Base-by-base conservation (phyloP, 2,888 invertebrate genomes). In the Clepsis dumicolana region DNA sequence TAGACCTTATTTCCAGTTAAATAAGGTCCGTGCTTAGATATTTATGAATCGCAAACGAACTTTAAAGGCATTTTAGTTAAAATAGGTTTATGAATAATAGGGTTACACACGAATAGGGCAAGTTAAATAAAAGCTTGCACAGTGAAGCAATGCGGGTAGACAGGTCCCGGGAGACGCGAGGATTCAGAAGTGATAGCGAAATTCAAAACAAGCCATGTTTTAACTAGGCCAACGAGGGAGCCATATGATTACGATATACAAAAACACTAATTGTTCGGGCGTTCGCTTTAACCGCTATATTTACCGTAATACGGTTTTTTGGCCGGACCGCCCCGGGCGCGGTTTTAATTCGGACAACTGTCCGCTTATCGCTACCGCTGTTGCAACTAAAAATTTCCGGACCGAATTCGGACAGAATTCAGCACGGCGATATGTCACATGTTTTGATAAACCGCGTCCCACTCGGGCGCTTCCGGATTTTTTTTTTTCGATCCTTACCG, bases 401-500 rank as follows among this genome's bases (percentile, higher is more conserved):
- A 14, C 53, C 56, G 72, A 72, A 79, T 80, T 80, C 81, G 74
- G 64, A 73, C 75, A 78, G 71, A 70, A 72, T 73, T 70, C 54
- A 65, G 63, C 70, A 62, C 76, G 78, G 81, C 80, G 82, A 84
- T 84, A 86, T 80, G 84, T 80, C 82, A 81, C 72, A 70, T 77
- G 75, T 77, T 82, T 74, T 84, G 85, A 88, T 83, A 86, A 81
- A 84, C 80, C 74, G 82, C 16, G 56, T 35, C 61, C 79, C 83
- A 62, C 72, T 71, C 73, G 78, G 77, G 73, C 71, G 75, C 79
- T 75, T 72, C 70, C 32, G 60, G 72, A 54, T 62, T 59, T 57
- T 8, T n/a, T n/a, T 21, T 21, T 25, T 7, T 29, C 18, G 48
- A 50, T 32, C 41, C 44, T 65, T 44, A 29, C 24, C 59, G 38